A percentile compares a stretch with the other conserved stretches of the same genome.
phyloP scores from a whole-genome alignment of 2,888 invertebrate species.

The Tetanocera ferruginea region DNA sequence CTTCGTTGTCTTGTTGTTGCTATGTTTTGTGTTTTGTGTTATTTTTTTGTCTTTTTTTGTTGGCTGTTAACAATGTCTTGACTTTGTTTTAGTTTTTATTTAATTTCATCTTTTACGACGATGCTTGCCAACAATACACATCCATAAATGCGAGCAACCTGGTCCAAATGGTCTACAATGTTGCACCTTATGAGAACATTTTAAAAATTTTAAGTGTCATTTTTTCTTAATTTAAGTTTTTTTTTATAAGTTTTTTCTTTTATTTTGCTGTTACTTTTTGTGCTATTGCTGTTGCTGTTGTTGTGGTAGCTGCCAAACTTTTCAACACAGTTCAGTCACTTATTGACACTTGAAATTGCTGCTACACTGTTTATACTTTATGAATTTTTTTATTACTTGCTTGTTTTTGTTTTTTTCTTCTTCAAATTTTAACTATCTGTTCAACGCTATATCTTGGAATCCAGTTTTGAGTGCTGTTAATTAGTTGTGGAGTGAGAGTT shows the following conservation, averaged over 20 bases:
- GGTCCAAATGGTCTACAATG: background rate
- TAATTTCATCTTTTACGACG: slow-evolving; percentile 3
- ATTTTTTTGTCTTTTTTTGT: too few relatives aligned
- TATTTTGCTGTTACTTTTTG: background rate
- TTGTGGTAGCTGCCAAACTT: background rate
- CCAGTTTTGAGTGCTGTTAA: too few relatives aligned
- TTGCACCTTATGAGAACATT: slow-evolving; percentile 3
- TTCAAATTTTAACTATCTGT: too few relatives aligned
- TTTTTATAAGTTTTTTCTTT: too few relatives aligned
- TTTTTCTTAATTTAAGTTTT: background rate
- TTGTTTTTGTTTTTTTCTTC: background rate
- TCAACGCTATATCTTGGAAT: too few relatives aligned
- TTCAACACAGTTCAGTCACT: background rate
- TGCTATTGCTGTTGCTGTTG: background rate
- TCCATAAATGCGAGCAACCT: slow-evolving; percentile 10
- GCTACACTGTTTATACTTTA: background rate
- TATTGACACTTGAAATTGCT: slow-evolving; percentile 17
- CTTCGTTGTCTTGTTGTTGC: background rate
- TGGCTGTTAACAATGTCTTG: background rate
- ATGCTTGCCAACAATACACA: background rate
- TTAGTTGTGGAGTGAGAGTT: too few relatives aligned
- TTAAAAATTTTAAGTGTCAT: slow-evolving; percentile 23
- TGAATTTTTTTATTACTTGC: too few relatives aligned
- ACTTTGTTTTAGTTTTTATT: background rate
- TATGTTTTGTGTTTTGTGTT: background rate